A percentile compares a stretch with the other conserved stretches of the same genome.
phyloP scores from a whole-genome alignment of 2,888 invertebrate genomes.

The Drosophila falleni region DNA sequence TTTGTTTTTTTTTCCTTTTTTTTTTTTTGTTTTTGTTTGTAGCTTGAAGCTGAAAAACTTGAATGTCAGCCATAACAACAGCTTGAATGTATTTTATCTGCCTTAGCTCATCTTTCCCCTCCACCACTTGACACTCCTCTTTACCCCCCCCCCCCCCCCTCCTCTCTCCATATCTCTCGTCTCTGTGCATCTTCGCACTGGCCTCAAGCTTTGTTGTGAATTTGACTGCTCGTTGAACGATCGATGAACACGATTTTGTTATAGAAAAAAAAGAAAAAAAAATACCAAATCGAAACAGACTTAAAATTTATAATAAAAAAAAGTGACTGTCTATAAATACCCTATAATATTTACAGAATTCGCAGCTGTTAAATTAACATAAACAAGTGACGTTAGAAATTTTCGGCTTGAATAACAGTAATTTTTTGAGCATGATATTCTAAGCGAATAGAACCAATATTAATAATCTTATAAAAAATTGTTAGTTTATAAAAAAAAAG shows the following conservation, averaged over 20 bases:
- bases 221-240: constrained; percentile 52
- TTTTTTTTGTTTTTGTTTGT: constrained; percentile 55
- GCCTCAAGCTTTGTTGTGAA: constrained; percentile 22
- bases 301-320: constrained; percentile 1
- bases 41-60: constrained; percentile 66
- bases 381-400: too few species aligned
- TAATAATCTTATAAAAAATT: too few species aligned
- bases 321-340: constrained; percentile 14
- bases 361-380: too few species aligned
- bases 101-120: not conserved
- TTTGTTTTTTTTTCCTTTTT: constrained; percentile 50
- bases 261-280: constrained; percentile 9
- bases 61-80: constrained; percentile 57
- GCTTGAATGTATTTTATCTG: constrained; percentile 19
- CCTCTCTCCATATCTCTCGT: not conserved
- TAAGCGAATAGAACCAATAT: too few species aligned
- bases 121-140: not conserved
- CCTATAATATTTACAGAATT: not conserved
- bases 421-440: too few species aligned
- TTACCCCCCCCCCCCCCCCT: not conserved
- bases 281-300: not conserved
- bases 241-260: constrained; percentile 56
- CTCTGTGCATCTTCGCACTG: constrained; percentile 13
- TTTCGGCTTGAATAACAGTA: too few species aligned
- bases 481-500: too few species aligned